A percentile compares a stretch with the other conserved stretches of the same genome.
phyloP scores from a whole-genome alignment of 2,797 vertebrate genomes.

The Girardinus metallicus region DNA sequence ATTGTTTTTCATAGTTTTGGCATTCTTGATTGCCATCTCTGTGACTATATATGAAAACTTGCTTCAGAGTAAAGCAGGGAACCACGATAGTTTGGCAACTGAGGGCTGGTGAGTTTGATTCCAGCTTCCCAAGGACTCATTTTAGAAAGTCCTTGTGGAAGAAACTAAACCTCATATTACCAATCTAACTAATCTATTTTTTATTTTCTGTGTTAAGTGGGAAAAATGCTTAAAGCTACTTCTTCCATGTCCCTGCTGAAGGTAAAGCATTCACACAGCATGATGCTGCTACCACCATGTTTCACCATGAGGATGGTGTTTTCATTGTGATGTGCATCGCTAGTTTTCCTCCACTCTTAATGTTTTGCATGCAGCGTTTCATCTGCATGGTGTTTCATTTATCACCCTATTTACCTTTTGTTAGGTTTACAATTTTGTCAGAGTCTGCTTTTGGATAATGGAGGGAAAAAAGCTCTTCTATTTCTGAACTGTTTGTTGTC shows the following conservation, averaged over 20 bases:
- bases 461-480: background rate
- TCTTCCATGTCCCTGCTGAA: background rate
- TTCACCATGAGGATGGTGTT: background rate
- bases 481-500: background rate
- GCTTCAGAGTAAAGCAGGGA: background rate
- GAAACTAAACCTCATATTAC: background rate
- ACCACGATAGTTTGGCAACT: too few species aligned
- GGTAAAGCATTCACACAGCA: background rate
- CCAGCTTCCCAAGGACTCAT: background rate
- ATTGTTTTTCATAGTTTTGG: background rate
- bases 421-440: background rate
- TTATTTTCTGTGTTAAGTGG: background rate
- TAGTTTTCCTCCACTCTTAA: background rate
- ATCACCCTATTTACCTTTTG: too few species aligned
- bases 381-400: background rate
- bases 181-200: background rate
- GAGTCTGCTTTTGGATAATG: background rate
- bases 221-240: background rate
- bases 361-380: background rate
- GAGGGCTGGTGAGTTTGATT: background rate
- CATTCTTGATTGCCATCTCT: background rate
- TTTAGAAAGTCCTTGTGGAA: background rate
- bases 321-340: background rate
- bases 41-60: background rate
- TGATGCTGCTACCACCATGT: background rate